Percentiles rank a stretch among this genome's conserved stretches.
Evolutionary conservation across 2,888 invertebrate species (phyloP).

Genomic region (Zaprionus bogoriensis): DNA sequence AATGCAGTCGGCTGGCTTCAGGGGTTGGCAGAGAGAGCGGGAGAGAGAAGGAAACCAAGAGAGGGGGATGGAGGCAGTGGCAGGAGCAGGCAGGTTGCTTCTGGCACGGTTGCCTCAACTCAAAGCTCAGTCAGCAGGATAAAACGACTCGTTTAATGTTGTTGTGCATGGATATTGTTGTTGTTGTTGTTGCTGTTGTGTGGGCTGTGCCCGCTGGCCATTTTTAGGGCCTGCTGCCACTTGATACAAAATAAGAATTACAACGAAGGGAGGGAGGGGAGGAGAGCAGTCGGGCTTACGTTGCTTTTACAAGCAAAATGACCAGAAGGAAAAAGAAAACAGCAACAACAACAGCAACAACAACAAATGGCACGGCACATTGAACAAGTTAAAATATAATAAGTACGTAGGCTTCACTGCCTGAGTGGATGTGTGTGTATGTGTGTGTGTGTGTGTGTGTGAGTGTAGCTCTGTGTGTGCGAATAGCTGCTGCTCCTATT

Average conservation of each 20-base stretch:
- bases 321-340: conserved; percentile 22
- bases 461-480: conserved; percentile 7
- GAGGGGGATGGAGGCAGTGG: too few species aligned
- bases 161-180: conserved; percentile 14
- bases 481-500: too few species aligned
- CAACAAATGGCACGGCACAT: conserved; percentile 54
- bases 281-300: not conserved
- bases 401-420: conserved; percentile 35
- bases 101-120: conserved; percentile 30
- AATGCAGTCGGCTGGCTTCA: conserved; percentile 32
- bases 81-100: too few species aligned
- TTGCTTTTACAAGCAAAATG: conserved; percentile 31
- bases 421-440: conserved; percentile 1
- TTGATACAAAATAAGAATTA: conserved; percentile 40
- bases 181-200: conserved; percentile 11
- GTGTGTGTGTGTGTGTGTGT: conserved; percentile 8
- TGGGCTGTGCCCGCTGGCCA: conserved; percentile 58
- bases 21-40: not conserved
- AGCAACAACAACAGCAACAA: conserved; percentile 25
- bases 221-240: conserved; percentile 58
- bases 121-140: conserved; percentile 68
- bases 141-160: conserved; percentile 65
- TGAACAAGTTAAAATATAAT: conserved; percentile 72
- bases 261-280: not conserved
- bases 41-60: too few species aligned